Base-by-base conservation (phyloP, 2,113 vertebrate species). In the Chaetops frenatus region DNA sequence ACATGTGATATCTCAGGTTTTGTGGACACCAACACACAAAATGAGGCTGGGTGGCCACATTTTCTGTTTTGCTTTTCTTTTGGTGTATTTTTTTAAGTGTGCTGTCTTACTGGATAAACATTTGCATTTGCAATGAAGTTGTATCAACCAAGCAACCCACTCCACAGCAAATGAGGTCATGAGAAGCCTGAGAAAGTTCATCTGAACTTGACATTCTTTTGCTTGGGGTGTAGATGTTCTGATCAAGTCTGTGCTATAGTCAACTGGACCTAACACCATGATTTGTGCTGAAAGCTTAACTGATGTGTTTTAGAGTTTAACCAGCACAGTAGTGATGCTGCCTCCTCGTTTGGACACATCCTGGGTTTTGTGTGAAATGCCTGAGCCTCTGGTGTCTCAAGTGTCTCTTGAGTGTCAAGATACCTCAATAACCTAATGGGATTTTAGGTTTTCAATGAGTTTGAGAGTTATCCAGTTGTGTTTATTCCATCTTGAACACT, bases 391-490 rank as follows among this genome's bases (percentile, higher is more conserved):
- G 90, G 71, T 78, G 69, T 81, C 78, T 90, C 76, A 92, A 92
- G 93, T 70, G 60, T 62, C 79, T 88, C 92, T 94, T 3, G 16
- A 91, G 29, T 65, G 67, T 92, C 72, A 90, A 89, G 92, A 80
- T 72, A 66, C 17, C 71, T 94, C 19, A 18, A 67, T 80, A 93
- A 82, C 64, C 72, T 95, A 92, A 88, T 50, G 85, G 88, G 76
- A 81, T 93, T 96, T 92, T 45, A 78, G 67, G 45, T 76, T 92
- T 96, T 83, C 79, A 92, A 12, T 83, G 92, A 73, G 31, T 73
- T 48, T 90, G 60, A 94, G 84, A 77, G 47, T 62, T 78, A 94
- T 56, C 81, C 60, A 77, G 83, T 92, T 81, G 73, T 81, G 36
- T 89, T 91, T 92, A 79, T 83, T 96, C 58, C 76, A 78, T 61